A percentile compares a stretch with the other conserved stretches of the same genome.
Conservation (phyloP, 1,140 invertebrate species). For the Brachionus calyciflorus region DNA sequence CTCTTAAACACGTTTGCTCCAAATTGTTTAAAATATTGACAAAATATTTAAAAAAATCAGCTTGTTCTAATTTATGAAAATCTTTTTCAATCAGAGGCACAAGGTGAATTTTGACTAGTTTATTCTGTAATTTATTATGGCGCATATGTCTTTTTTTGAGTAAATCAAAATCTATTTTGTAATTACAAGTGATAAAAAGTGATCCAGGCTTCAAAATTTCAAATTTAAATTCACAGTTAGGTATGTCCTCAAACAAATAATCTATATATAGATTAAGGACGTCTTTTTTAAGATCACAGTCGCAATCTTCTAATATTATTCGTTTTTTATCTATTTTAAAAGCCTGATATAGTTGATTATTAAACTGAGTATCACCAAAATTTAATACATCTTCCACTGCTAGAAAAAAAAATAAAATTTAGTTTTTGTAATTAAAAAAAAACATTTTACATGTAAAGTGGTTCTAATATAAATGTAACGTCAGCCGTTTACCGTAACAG, state of each 20-base stretch:
- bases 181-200: not conserved
- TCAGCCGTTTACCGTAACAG: no score
- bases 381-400: not conserved
- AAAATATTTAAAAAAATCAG: not conserved
- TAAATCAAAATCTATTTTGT: not conserved
- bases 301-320: not conserved
- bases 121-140: not conserved
- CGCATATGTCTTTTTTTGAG: not conserved
- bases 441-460: no score
- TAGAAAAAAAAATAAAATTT: not conserved
- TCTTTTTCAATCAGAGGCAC: not conserved
- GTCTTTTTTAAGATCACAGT: not conserved
- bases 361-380: not conserved
- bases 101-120: not conserved
- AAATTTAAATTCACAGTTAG: not conserved
- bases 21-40: not conserved
- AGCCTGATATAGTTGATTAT: not conserved
- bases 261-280: conserved; percentile 13
- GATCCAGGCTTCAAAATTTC: not conserved
- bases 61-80: not conserved
- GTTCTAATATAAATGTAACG: no score
- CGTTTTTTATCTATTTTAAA: not conserved
- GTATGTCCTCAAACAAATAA: not conserved
- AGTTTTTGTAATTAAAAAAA: not conserved
- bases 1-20: not conserved